Evolutionary conservation across 2,888 invertebrate genomes (phyloP), one percentile per base, ranked within the genome.

Genomic region (Tineola bisselliella): DNA sequence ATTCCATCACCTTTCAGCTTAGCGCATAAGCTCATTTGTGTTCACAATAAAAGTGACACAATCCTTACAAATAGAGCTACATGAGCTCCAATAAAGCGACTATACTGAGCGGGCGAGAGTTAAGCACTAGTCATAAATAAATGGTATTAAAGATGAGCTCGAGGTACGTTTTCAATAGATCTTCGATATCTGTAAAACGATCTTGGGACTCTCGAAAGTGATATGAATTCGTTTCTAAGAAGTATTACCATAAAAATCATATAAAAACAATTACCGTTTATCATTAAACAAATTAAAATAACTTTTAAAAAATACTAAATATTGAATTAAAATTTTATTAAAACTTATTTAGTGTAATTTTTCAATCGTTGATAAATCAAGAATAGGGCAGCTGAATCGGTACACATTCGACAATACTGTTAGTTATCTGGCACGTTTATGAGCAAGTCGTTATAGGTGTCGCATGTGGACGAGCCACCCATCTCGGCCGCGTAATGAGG

Each of bases 71-170:
- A 38, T 38, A 38, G 38, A 38, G 38, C 38, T 38, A 38, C 38
- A 38, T n/a, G 38, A 38, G 17, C 15, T 5, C 6, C 18, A 48
- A 18, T 48, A 15, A 48, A 38, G 38, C 38, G 38, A 38, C 10
- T 38, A 38, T 38, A 10, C 11, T 25, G 56, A 56, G 64, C 65
- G 70, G 68, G 66, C 69, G 38, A 66, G 71, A 72, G 72, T 73
- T 76, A 75, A 81, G 79, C 74, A 71, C 73, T 66, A 38, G 74
- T 68, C 76, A 80, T 84, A 83, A 84, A 86, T 84, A 83, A 82
- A 77, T 77, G 72, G 77, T 78, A 81, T 81, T 79, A 78, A 59
- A 59, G n/a, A 59, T 59, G 59, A 76, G 74, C 75, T 73, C 73
- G 56, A 44, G 33, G 52, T 73, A 48, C 1, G 10, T 56, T 56